phyloP scores from a whole-genome alignment of 2,888 invertebrate species.

The Drosophila robusta region DNA sequence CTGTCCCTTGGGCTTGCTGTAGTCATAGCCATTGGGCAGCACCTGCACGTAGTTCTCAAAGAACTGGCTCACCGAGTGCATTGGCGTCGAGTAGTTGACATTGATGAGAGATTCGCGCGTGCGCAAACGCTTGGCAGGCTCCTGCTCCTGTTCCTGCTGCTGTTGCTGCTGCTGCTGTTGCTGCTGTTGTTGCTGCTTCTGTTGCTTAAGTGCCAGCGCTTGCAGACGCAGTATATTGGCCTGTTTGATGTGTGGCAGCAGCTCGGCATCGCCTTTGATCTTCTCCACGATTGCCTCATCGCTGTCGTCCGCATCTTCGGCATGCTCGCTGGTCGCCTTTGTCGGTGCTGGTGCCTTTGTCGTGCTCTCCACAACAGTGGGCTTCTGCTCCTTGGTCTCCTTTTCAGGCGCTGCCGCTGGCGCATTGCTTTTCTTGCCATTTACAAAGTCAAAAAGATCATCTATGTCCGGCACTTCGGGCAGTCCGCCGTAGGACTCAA shows the following conservation, averaged over 20 bases:
- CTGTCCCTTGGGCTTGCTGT: conserved; percentile 61
- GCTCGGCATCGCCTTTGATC: conserved; percentile 83
- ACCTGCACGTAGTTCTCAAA: conserved; percentile 77
- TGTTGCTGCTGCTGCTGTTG: conserved; percentile 19
- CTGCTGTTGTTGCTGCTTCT: conserved; percentile 17
- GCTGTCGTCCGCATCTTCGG: conserved; percentile 50
- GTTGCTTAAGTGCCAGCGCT: conserved; percentile 40
- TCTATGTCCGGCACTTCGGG: conserved; percentile 84
- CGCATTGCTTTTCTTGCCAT: conserved; percentile 65
- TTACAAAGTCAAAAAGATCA: conserved; percentile 83
- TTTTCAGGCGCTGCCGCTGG: conserved; percentile 19
- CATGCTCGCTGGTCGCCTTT: conserved; percentile 43
- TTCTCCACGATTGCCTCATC: conserved; percentile 76
- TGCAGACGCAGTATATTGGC: conserved; percentile 69
- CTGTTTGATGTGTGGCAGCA: conserved; percentile 73
- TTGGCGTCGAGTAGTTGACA: conserved; percentile 76
- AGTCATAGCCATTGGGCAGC: conserved; percentile 76
- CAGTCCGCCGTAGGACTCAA: conserved; percentile 81
- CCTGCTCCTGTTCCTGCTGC: conserved; percentile 16
- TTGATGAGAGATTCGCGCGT: conserved; percentile 72
- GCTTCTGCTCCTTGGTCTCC: conserved; percentile 35
- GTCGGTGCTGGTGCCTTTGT: conserved; percentile 41
- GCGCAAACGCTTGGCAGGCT: conserved; percentile 41
- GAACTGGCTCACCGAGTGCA: conserved; percentile 74
- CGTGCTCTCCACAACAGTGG: conserved; percentile 24